phyloP scores from a whole-genome alignment of 2,113 vertebrate genomes.

The Epinephelus fuscoguttatus region DNA sequence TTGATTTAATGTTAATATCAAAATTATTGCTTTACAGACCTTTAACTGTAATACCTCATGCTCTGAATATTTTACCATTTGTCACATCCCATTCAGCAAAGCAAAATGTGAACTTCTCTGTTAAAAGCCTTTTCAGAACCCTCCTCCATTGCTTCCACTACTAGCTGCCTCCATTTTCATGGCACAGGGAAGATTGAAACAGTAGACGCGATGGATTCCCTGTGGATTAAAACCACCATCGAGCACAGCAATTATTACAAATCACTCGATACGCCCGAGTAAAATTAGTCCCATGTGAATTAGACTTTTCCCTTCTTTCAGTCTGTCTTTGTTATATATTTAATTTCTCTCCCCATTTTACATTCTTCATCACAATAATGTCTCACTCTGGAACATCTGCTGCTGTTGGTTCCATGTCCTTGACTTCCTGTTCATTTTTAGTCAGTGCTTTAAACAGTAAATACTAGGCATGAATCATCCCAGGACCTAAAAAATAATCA shows the following conservation, averaged over 20 bases:
- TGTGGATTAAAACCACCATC: constrained; percentile 49
- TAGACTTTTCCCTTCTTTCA: constrained; percentile 22
- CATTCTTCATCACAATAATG: constrained; percentile 32
- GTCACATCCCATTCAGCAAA: constrained; percentile 21
- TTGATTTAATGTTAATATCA: not conserved
- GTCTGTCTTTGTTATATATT: constrained; percentile 38
- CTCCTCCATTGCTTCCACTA: constrained; percentile 29
- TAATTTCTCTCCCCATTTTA: constrained; percentile 25
- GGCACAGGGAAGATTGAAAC: constrained; percentile 41
- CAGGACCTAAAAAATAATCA: not conserved
- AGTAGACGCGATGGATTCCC: constrained; percentile 56
- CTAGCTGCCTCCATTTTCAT: constrained; percentile 45
- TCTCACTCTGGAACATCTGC: constrained; percentile 10
- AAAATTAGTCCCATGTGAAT: constrained; percentile 55
- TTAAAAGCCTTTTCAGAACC: constrained; percentile 6
- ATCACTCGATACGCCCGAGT: constrained; percentile 47
- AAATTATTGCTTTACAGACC: not conserved
- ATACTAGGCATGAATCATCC: constrained; percentile 1
- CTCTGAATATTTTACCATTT: constrained; percentile 21
- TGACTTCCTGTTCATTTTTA: not conserved
- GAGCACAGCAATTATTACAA: constrained; percentile 62
- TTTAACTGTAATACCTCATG: not conserved
- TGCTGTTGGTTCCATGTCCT: not conserved
- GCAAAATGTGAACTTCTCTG: constrained; percentile 20
- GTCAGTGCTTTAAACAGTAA: not conserved